Evolutionary conservation across 2,113 vertebrate species (phyloP), one percentile per base, ranked within the genome.

Genomic region (Etia nguti): DNA sequence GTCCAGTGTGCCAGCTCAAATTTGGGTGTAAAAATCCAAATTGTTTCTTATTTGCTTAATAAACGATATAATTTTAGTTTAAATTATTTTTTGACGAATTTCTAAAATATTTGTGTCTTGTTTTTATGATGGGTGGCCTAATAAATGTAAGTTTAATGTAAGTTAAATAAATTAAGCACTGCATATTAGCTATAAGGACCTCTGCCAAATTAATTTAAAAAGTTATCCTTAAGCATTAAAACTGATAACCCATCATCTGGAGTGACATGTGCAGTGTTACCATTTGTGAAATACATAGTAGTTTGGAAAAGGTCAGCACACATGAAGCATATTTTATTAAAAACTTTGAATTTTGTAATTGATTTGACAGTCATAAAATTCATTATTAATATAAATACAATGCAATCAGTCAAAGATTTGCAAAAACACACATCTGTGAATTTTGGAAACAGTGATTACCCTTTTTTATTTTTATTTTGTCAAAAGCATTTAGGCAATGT

Each of bases 271-370:
- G 22, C 41, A 11, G n/a, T 46, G 38, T 70, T 70, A 48, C 46
- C 38, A 1, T 73, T 10, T 18, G 22, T 73, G 38, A 73, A 73
- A 26, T 41, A 43, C 38, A 46, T 0, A 26, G 65, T 26, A 43
- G 13, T 6, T 46, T 73, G 13, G 65, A 43, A 73, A 73, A 73
- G 2, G 13, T 73, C 22, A 16, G 38, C 65, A 73, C 22, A 18
- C 5, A 18, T 73, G 22, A 73, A 73, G 38, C 10, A n/a, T 36
- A 36, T n/a, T 65, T 65, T 1, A 65, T 38, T 65, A 26, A 46
- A 75, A n/a, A 0, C 10, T 0, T 4, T 31, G 8, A 46, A 48
- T 75, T 50, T 50, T 48, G 0, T 31, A 50, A 77, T 50, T 77
- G 46, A 77, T 52, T 52, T 77, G 24, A 48, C 18, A 31, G 46